Percentiles rank a stretch among this genome's conserved stretches.
Evolutionary conservation across 2,888 invertebrate species (phyloP).

Genomic region (Drosophila vallismaia): DNA sequence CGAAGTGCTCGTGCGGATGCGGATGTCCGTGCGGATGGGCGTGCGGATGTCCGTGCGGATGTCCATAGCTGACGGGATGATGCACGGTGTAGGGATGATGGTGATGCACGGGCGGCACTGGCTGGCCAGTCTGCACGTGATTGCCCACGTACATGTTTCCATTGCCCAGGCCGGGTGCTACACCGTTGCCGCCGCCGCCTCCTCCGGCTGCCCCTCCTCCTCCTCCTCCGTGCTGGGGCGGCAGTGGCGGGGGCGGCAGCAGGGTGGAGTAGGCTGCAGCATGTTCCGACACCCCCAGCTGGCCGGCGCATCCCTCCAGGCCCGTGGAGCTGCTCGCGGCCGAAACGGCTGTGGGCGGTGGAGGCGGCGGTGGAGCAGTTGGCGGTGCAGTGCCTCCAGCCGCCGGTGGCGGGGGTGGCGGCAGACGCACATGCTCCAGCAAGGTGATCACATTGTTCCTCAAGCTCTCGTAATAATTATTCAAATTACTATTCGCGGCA

Average conservation of each 20-base stretch:
- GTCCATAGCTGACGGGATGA: constrained; percentile 80
- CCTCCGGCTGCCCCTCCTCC: constrained; percentile 37
- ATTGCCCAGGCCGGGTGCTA: neutral
- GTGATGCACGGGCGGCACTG: constrained; percentile 71
- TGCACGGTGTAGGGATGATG: constrained; percentile 74
- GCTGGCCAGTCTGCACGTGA: constrained; percentile 33
- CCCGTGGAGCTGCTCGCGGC: constrained; percentile 1
- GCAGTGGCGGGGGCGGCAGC: constrained; percentile 60
- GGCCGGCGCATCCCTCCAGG: constrained; percentile 36
- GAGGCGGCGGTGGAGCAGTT: neutral
- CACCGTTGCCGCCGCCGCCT: constrained; percentile 27
- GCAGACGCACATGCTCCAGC: constrained; percentile 94
- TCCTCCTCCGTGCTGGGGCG: constrained; percentile 10
- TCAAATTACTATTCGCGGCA: constrained; percentile 87
- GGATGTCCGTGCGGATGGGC: constrained; percentile 44
- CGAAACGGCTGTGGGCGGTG: neutral
- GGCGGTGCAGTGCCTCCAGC: constrained; percentile 1
- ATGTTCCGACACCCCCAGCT: constrained; percentile 48
- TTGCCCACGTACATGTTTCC: constrained; percentile 32
- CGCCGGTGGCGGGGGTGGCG: constrained; percentile 82
- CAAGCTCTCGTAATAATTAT: constrained; percentile 96
- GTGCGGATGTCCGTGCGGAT: constrained; percentile 85
- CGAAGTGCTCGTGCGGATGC: constrained; percentile 94
- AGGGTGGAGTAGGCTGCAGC: constrained; percentile 62
- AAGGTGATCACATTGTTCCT: constrained; percentile 96